Evolutionary conservation across 2,888 invertebrate genomes (phyloP), one percentile per base, ranked within the genome.

Genomic region (Hypomecis punctinalis): DNA sequence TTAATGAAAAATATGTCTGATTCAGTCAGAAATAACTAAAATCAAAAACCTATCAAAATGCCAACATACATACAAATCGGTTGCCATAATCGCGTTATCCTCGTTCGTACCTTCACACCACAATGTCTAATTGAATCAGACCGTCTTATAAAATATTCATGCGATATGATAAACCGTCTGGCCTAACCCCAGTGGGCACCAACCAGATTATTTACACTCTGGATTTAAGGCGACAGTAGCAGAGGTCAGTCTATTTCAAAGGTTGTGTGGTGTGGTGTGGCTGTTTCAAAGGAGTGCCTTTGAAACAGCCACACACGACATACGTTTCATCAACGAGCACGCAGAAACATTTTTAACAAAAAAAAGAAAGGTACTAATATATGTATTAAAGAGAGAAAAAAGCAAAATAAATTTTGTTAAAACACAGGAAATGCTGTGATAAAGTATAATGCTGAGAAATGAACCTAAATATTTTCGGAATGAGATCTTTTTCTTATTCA

Each of bases 101-200:
- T 71, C 73, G 71, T 76, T 67, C 67, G 70, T 73, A 69, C 74
- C 74, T 73, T 72, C 72, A 75, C 71, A 73, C 80, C 78, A 69
- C 76, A 74, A 67, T 75, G 71, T 77, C 82, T 90, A 91, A 91
- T 91, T 90, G 89, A 92, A 91, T 92, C 83, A 81, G 77, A 76
- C 77, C 74, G 76, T 78, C 89, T 85, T 84, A 91, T 92, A 89
- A 90, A 92, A 92, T 91, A 92, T 92, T 92, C 91, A 92, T 92
- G 85, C 81, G 84, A 82, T 90, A 89, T 90, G 89, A 87, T 90
- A 91, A 91, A 90, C 86, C 84, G 82, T 74, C 82, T 76, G 76
- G 75, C 76, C 73, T 68, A 66, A 54, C 78, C 73, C 74, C 75
- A 49, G 65, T 67, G 65, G 62, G 57, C 61, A 49, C 66, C 55